Percentiles rank a stretch among this genome's conserved stretches.
Conservation (phyloP, 2,797 vertebrate genomes). For the Centroberyx gerrardi region DNA sequence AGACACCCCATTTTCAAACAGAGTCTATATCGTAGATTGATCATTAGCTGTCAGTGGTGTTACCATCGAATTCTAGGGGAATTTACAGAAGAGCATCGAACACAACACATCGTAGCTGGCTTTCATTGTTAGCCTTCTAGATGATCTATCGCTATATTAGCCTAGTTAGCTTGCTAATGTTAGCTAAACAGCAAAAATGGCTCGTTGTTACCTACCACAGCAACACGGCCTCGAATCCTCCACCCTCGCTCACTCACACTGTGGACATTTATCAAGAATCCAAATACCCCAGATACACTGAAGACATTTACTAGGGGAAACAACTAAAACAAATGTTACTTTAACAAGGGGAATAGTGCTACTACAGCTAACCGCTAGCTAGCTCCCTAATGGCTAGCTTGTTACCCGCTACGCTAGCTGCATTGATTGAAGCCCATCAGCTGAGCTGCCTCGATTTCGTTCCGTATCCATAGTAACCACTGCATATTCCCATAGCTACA, state of each 20-base stretch:
- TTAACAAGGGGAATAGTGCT: slow-evolving; percentile 13
- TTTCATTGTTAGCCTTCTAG: not conserved
- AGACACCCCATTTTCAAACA: not conserved
- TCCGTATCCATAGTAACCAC: slow-evolving; percentile 68
- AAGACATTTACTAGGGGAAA: not conserved
- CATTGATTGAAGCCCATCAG: slow-evolving; percentile 49
- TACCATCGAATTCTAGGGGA: not conserved
- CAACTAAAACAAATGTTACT: not conserved
- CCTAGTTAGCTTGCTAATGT: slow-evolving; percentile 41
- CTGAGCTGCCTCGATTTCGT: slow-evolving; percentile 56
- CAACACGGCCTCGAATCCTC: slow-evolving; percentile 65
- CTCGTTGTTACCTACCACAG: slow-evolving; percentile 64
- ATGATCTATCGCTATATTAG: slow-evolving; percentile 35
- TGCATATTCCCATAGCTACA: slow-evolving; percentile 65
- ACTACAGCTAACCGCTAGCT: slow-evolving; percentile 59
- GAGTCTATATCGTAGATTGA: not conserved
- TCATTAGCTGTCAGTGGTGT: not conserved
- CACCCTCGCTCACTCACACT: slow-evolving; percentile 48
- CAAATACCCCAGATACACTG: not conserved
- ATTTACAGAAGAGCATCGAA: not conserved
- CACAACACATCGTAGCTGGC: not conserved
- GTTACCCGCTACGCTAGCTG: slow-evolving; percentile 49
- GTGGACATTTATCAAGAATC: slow-evolving; percentile 46
- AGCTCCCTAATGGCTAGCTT: slow-evolving; percentile 53
- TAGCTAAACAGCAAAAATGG: slow-evolving; percentile 39